Conservation (phyloP, 2,797 vertebrate genomes). For the Acanthiza pusilla region DNA sequence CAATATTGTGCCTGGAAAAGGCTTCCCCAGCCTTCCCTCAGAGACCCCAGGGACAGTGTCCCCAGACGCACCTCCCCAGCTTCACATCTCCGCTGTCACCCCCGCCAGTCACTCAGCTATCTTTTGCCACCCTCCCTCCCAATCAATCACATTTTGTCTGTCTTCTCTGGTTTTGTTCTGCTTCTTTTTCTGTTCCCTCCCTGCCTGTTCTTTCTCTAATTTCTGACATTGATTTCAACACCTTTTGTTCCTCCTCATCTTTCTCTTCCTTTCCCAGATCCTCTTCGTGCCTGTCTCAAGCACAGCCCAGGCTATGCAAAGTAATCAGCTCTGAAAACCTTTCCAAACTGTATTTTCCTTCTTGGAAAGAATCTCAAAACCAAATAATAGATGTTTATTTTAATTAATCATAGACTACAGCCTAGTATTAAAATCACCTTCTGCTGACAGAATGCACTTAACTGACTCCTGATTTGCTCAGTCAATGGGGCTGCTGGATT, state of each 20-base stretch:
- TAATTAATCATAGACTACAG: conserved; percentile 12
- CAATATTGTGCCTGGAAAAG: not conserved
- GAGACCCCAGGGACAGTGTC: not conserved
- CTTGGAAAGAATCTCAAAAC: conserved; percentile 21
- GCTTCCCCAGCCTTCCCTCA: not conserved
- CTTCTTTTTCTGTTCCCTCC: conserved; percentile 17
- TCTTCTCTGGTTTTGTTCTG: not conserved
- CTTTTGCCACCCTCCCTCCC: not conserved
- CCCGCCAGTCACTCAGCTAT: not conserved
- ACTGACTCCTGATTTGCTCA: not conserved
- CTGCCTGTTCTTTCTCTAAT: conserved; percentile 18
- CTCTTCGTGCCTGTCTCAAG: not conserved
- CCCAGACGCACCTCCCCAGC: not conserved
- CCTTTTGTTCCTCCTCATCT: not conserved
- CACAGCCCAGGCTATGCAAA: not conserved
- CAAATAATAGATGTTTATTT: conserved; percentile 24
- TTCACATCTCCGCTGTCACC: not conserved
- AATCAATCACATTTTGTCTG: conserved; percentile 12
- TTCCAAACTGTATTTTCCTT: not conserved
- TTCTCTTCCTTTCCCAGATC: not conserved
- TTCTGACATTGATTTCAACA: conserved; percentile 40
- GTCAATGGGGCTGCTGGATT: not conserved
- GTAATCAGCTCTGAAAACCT: not conserved
- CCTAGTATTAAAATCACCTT: conserved; percentile 35
- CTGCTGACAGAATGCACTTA: conserved; percentile 26